Percentiles rank a stretch among this genome's conserved stretches.
These are phyloP conservation scores for Silurus lanzhouensis DNA, from an alignment of 2,797 vertebrate species.

Conservation along the genomic window DNA sequence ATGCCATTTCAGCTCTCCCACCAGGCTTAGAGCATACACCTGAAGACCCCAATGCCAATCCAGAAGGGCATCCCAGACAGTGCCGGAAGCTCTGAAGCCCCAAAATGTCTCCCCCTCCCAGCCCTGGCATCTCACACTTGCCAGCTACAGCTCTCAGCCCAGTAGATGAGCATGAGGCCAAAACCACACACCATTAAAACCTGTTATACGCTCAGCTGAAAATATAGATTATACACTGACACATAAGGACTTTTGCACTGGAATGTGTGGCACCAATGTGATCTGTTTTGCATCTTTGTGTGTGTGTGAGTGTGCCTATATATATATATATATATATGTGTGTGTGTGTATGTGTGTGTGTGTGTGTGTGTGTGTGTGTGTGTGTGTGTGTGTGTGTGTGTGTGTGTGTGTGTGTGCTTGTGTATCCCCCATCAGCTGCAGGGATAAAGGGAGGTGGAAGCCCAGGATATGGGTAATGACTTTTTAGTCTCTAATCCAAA, in stretches of 20 bases:
- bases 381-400: constrained; percentile 11
- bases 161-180: constrained; percentile 42
- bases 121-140: constrained; percentile 55
- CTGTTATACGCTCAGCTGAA: constrained; percentile 73
- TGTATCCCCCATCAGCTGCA: constrained; percentile 57
- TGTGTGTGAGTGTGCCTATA: constrained; percentile 48
- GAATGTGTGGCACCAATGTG: constrained; percentile 21
- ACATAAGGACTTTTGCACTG: constrained; percentile 68
- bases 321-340: constrained; percentile 55
- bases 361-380: constrained; percentile 55
- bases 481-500: constrained; percentile 68
- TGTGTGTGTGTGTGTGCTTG: constrained; percentile 32
- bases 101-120: constrained; percentile 35
- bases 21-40: constrained; percentile 60
- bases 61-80: constrained; percentile 59
- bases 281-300: constrained; percentile 45
- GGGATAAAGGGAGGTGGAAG: constrained; percentile 49
- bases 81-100: constrained; percentile 60
- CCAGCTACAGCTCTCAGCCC: constrained; percentile 62
- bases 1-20: constrained; percentile 57
- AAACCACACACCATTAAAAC: constrained; percentile 67
- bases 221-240: constrained; percentile 72
- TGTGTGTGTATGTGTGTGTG: neutral
- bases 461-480: constrained; percentile 65
- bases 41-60: constrained; percentile 61